These are phyloP conservation scores for Podarcis siculus DNA, from an alignment of 2,797 vertebrate species.

Conservation along the genomic window DNA sequence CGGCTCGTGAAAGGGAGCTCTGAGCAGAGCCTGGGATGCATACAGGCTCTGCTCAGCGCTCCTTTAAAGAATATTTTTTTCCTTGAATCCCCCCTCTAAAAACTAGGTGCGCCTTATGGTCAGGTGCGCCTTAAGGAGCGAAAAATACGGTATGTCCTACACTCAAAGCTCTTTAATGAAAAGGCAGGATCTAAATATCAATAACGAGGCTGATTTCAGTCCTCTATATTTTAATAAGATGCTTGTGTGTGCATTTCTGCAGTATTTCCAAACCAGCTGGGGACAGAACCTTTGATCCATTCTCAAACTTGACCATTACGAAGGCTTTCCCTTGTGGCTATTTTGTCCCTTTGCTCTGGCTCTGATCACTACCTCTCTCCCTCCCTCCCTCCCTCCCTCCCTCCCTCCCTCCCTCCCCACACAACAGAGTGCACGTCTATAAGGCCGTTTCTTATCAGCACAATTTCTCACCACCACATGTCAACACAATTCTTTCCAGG, in stretches of 20 bases:
- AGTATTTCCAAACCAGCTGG: neutral
- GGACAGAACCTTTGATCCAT: neutral
- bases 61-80: too few relatives aligned
- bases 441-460: neutral
- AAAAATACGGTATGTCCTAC: too few relatives aligned
- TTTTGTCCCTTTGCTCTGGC: neutral
- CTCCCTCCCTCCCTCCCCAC: neutral
- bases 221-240: neutral
- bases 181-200: too few relatives aligned
- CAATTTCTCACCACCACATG: neutral
- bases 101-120: too few relatives aligned
- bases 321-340: neutral
- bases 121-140: too few relatives aligned
- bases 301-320: neutral
- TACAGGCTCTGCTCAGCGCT: too few relatives aligned
- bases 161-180: neutral
- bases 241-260: neutral
- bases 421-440: neutral
- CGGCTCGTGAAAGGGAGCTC: too few relatives aligned
- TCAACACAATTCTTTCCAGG: constrained; percentile 2
- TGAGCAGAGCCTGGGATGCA: too few relatives aligned
- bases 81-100: too few relatives aligned
- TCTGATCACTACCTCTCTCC: too few relatives aligned
- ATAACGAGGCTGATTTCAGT: neutral
- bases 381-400: too few relatives aligned